Evolutionary conservation across 1,140 invertebrate genomes (phyloP).

Genomic region (Zaprionus kolodkinae): DNA sequence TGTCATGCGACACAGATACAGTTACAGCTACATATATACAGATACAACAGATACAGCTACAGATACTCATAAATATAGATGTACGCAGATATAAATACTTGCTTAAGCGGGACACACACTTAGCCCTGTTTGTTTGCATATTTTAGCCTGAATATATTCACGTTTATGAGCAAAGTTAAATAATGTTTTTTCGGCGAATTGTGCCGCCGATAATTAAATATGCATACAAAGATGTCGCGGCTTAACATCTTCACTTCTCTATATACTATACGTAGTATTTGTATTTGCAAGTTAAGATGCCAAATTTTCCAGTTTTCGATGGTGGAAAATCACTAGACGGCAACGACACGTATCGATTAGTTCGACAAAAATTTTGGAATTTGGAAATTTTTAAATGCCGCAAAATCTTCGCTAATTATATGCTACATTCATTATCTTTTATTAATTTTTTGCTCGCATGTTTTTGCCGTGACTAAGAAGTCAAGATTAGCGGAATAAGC

Average conservation of each 20-base stretch:
- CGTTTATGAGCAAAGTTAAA: constrained; percentile 41
- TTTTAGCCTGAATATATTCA: constrained; percentile 12
- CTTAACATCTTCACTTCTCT: constrained; percentile 12
- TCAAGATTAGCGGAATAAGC: constrained; percentile 24
- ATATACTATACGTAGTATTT: neutral
- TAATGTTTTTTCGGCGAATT: constrained; percentile 42
- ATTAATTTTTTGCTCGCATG: constrained; percentile 12
- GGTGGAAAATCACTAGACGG: constrained; percentile 41
- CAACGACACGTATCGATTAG: neutral
- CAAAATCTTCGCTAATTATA: constrained; percentile 41
- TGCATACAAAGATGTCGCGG: constrained; percentile 44
- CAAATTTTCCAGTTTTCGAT: constrained; percentile 23
- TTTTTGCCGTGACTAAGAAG: constrained; percentile 34
- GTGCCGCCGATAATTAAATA: constrained; percentile 52
- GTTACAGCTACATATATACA: constrained; percentile 17
- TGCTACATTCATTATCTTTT: constrained; percentile 39
- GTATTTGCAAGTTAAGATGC: constrained; percentile 11
- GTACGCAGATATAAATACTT: constrained; percentile 20
- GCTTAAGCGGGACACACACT: constrained; percentile 14
- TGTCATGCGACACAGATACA: constrained; percentile 31
- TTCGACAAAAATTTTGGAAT: neutral
- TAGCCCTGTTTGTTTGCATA: constrained; percentile 42
- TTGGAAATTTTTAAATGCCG: constrained; percentile 3
- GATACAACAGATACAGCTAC: constrained; percentile 23
- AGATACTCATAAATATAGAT: constrained; percentile 37